Conservation (phyloP, 2,797 vertebrate species). For the Catostomus latipinnis region DNA sequence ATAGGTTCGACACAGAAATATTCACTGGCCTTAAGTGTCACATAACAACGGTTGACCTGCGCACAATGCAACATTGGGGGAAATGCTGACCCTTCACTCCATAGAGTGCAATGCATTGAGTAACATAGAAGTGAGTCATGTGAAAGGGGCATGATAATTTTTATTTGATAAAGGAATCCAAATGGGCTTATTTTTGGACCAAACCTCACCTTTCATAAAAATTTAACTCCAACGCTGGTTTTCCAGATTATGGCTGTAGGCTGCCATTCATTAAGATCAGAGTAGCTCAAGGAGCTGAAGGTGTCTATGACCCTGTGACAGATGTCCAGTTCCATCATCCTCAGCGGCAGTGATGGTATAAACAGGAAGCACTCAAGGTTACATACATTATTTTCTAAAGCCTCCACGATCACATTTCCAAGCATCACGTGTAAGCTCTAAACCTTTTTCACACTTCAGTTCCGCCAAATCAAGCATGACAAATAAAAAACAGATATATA, state of each 20-base stretch:
- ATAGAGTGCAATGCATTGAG: not conserved
- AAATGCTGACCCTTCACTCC: not conserved
- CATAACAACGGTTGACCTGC: too few species aligned
- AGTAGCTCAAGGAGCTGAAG: conserved; percentile 1
- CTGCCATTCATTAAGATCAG: conserved; percentile 7
- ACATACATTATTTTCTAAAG: conserved; percentile 57
- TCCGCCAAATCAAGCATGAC: conserved; percentile 53
- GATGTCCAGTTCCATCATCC: conserved; percentile 43
- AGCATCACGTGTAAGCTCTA: conserved; percentile 66
- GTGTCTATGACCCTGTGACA: conserved; percentile 28
- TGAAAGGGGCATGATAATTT: too few species aligned
- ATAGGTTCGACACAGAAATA: too few species aligned
- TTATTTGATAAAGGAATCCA: not conserved
- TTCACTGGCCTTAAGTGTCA: too few species aligned
- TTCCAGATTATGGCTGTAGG: not conserved
- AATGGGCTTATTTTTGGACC: not conserved
- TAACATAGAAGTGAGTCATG: not conserved
- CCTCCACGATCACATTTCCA: conserved; percentile 40
- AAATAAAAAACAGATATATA: conserved; percentile 49
- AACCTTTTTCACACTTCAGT: conserved; percentile 73
- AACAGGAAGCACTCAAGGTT: conserved; percentile 58
- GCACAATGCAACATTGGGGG: too few species aligned
- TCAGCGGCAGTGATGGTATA: conserved; percentile 19
- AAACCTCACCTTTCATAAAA: not conserved
- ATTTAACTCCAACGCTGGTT: not conserved